Base-by-base conservation (phyloP, 2,888 invertebrate species). In the Drosophila falleni region DNA sequence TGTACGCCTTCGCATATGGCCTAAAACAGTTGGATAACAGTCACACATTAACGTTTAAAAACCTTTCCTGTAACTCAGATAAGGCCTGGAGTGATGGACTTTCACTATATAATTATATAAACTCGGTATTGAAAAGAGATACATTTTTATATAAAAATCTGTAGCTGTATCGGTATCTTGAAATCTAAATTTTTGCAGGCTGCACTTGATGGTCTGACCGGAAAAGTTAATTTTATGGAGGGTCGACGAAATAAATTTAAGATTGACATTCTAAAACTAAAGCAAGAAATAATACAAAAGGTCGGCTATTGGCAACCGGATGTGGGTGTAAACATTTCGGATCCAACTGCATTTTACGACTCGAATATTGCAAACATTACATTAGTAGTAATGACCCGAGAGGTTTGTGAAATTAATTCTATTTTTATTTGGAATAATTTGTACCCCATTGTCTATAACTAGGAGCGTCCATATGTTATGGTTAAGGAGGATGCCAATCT, bases 381-480 rank as follows among this genome's bases (percentile, higher is more conserved):
- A 0, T 94, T 98, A 5, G 95, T 97, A 56, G 97, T 98, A n/a
- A 97, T 97, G 93, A 98, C 97, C 37, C 95, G 97, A 89, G 96
- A 97, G 95, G 97, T 97, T 92, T 39, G 81, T 67, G 5, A 0
- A 37, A 29, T 11, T 2, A 5, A 19, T 8, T 23, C 4, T n/a
- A 9, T 37, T n/a, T 11, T 9, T 5, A 33, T 16, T 15, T 6
- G 6, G 5, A 19, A 11, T 10, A 4, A 5, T 29, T 41, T 39
- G 11, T n/a, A 19, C 19, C 19, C 2, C 29, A 8, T 6, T 29
- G 1, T 29, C 5, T 33, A 10, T 3, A 19, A 63, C 92, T 0
- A 97, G 97, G 97, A 97, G 90, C 96, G 96, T 78, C 98, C 98
- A 0, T 98, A 98, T 93, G 97, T 98, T 4, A 97, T 97, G 97